Evolutionary conservation across 2,888 invertebrate genomes (phyloP), one percentile per base, ranked within the genome.

Genomic region (Heliconius ethilla): DNA sequence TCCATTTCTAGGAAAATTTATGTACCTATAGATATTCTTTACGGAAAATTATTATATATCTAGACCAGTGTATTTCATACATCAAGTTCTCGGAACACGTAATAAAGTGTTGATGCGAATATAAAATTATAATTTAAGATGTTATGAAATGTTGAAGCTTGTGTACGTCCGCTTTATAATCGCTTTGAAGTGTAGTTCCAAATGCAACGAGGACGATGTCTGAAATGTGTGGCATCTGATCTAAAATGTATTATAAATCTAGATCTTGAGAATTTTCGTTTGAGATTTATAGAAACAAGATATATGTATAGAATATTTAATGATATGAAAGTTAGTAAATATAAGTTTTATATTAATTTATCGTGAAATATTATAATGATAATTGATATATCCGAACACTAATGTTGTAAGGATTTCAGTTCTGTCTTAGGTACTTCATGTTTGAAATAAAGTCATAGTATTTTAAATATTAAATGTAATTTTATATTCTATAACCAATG

Each of bases 101-200:
- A 55, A 33, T 72, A 72, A 59, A 72, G n/a, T 59, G n/a, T 59
- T 33, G 2, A 33, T 55, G 72, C 22, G 29, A 72, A 33, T 70
- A n/a, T 70, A 33, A 70, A 72, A 59, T 55, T n/a, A 59, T 59
- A 72, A 55, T 70, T 51, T 70, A n/a, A 72, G 33, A 72, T 72
- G 72, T 72, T 72, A 59, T 72, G 55, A 59, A 59, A 55, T 33
- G 72, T 59, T 59, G 72, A 72, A 72, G 55, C n/a, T 72, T 72
- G 33, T 72, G 72, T 72, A 33, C 37, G 25, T 18, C n/a, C 33
- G 72, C 37, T 72, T 37, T 37, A 72, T 72, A 72, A 59, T 59
- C 72, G 37, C 72, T 72, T 72, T 72, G 72, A 72, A 72, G 72
- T 69, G 69, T 72, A 59, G 15, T 37, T 37, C 15, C 33, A 25